Evolutionary conservation across 2,113 vertebrate species (phyloP).

Genomic region (Brachyhypopomus occidentalis): DNA sequence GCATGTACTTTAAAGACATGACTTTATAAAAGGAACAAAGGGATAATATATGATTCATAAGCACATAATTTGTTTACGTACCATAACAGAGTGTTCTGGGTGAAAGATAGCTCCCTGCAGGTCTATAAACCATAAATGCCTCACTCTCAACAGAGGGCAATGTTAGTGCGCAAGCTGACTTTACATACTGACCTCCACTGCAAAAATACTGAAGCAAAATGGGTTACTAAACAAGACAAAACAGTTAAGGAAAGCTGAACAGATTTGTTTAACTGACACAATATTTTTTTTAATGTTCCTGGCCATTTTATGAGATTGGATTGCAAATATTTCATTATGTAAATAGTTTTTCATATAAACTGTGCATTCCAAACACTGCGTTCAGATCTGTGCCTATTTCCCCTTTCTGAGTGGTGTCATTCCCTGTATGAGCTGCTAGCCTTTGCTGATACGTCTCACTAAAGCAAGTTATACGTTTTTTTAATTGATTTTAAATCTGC

Average conservation of each 20-base stretch:
- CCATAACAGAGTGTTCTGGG: neutral
- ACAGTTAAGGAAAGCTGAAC: slow-evolving; percentile 1
- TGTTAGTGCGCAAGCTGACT: neutral
- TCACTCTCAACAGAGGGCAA: slow-evolving; percentile 15
- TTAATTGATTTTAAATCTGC: slow-evolving; percentile 29
- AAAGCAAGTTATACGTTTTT: slow-evolving; percentile 22
- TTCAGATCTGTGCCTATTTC: slow-evolving; percentile 58
- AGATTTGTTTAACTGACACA: slow-evolving; percentile 10
- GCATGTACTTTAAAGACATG: slow-evolving; percentile 16
- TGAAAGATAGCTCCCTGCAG: slow-evolving; percentile 31
- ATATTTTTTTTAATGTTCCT: slow-evolving; percentile 30
- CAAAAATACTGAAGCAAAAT: neutral
- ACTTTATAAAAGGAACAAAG: slow-evolving; percentile 28
- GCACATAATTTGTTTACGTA: slow-evolving; percentile 28
- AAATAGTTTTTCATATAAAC: slow-evolving; percentile 68
- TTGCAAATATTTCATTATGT: slow-evolving; percentile 67
- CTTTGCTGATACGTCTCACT: slow-evolving; percentile 20
- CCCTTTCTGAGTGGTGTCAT: slow-evolving; percentile 36
- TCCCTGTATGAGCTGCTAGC: slow-evolving; percentile 39
- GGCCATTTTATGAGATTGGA: slow-evolving; percentile 41
- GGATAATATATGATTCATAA: slow-evolving; percentile 30
- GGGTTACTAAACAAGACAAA: slow-evolving; percentile 11
- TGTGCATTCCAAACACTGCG: slow-evolving; percentile 59
- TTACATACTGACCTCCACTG: neutral
- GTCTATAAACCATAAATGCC: slow-evolving; percentile 19